Conservation (phyloP, 2,888 invertebrate genomes). For the Matsumyia berberina region DNA sequence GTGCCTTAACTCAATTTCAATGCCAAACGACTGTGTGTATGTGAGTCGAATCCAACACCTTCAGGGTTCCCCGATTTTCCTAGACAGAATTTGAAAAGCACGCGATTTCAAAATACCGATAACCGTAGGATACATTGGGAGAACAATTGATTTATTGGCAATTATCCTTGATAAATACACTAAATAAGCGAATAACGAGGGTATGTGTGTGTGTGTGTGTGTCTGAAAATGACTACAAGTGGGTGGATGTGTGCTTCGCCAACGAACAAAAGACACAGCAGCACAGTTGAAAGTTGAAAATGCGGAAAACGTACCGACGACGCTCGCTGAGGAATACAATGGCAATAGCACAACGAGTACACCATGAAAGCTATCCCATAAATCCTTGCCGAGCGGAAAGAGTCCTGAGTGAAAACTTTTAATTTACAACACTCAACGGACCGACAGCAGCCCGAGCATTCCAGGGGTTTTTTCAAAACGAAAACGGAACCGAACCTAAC, state of each 20-base stretch:
- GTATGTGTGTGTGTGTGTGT: too few species aligned
- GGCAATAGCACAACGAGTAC: conserved; percentile 15
- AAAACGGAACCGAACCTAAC: conserved; percentile 31
- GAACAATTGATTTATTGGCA: conserved; percentile 80
- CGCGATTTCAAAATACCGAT: conserved; percentile 73
- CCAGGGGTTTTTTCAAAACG: conserved; percentile 21
- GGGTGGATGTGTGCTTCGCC: conserved; percentile 11
- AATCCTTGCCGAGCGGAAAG: conserved; percentile 55
- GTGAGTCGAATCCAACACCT: conserved; percentile 52
- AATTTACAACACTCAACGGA: conserved; percentile 75
- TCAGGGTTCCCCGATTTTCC: conserved; percentile 31
- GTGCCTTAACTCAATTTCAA: conserved; percentile 66
- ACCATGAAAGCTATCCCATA: conserved; percentile 61
- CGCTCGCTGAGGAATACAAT: conserved; percentile 56
- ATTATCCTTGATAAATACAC: conserved; percentile 79
- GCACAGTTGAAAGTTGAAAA: conserved; percentile 57
- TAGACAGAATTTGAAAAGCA: conserved; percentile 62
- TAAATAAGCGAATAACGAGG: conserved; percentile 59
- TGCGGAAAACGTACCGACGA: conserved; percentile 58
- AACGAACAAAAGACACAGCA: conserved; percentile 37
- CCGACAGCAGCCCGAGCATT: conserved; percentile 7
- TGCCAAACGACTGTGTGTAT: conserved; percentile 28
- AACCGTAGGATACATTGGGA: conserved; percentile 55
- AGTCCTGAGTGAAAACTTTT: conserved; percentile 76
- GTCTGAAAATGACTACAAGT: conserved; percentile 5